phyloP scores from a whole-genome alignment of 2,797 vertebrate genomes.

The Odontamblyopus lacepedii region DNA sequence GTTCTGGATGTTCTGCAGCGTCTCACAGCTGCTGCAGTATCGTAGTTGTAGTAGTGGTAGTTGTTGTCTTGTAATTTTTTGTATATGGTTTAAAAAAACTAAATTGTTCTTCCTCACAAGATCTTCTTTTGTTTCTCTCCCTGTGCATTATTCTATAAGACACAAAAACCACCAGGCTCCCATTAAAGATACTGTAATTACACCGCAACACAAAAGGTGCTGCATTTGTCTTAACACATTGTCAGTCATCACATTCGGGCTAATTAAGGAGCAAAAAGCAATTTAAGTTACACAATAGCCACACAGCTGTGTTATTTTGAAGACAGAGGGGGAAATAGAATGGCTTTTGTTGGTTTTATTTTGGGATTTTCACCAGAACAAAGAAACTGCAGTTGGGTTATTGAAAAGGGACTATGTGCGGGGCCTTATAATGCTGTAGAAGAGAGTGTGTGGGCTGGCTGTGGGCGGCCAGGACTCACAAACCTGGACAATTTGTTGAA shows the following conservation, averaged over 20 bases:
- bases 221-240: not conserved
- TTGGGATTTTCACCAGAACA: slow-evolving; percentile 39
- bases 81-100: not conserved
- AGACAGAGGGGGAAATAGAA: not conserved
- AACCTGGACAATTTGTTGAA: slow-evolving; percentile 30
- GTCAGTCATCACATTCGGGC: not conserved
- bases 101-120: not conserved
- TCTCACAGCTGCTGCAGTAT: too few relatives aligned
- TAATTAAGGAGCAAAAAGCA: slow-evolving; percentile 6
- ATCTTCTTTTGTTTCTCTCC: not conserved
- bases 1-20: too few relatives aligned
- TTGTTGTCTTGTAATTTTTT: not conserved
- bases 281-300: not conserved
- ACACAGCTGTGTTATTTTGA: not conserved
- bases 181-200: not conserved
- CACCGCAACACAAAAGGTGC: not conserved
- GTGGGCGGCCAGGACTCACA: slow-evolving; percentile 51
- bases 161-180: not conserved
- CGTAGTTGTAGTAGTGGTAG: too few relatives aligned
- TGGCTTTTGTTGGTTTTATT: slow-evolving; percentile 32
- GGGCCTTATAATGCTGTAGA: slow-evolving; percentile 43
- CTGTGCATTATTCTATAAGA: not conserved
- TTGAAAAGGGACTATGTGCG: slow-evolving; percentile 36
- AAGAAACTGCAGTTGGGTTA: slow-evolving; percentile 33
- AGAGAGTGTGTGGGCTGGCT: slow-evolving; percentile 25